Base-by-base conservation (phyloP, 1,140 invertebrate species). In the Drosophila trapezifrons region DNA sequence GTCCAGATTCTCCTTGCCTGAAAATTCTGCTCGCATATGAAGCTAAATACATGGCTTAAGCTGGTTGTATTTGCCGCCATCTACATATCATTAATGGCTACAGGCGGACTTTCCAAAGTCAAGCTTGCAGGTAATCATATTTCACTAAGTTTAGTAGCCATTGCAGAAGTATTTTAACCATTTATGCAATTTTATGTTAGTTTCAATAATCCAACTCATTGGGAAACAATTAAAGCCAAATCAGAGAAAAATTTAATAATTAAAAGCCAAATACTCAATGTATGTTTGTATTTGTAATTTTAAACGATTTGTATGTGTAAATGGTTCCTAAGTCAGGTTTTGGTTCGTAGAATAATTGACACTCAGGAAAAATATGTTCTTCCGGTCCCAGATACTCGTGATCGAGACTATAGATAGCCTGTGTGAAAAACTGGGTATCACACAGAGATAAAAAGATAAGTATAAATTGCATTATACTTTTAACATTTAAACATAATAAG, bases 31-130 rank as follows among this genome's bases (percentile, higher is more conserved):
- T 40, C 29, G 20, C 52, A 43, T 54, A 45, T 47, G 27, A n/a
- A 15, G 27, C 29, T 63, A 46, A 43, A 55, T 78, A 78, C 57
- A 51, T 51, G 37, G 29, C 66, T 67, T 66, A 55, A 32, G 29
- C 56, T 29, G 35, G 13, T 13, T 37, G 32, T 27, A 49, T 62
- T 20, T 75, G 42, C 55, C 43, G 49, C 47, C 62, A 70, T 59
- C 49, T 77, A 59, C 47, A 77, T 76, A 77, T 71, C 74, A 76
- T 77, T 77, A 76, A 57, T 35, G 43, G 40, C 4, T 52, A 62
- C 40, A 57, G 42, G 15, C 40, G 10, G 13, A 43, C 57, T 32
- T 35, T 32, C 22, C 38, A 38, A 47, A 38, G n/a, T 20, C 18
- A 45, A 18, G 20, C 58, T 49, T 62, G 22, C 32, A 51, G 20